Percentiles rank a stretch among this genome's conserved stretches.
These are phyloP conservation scores for Bombus confusus DNA, from an alignment of 1,140 invertebrate genomes.

Conservation along the genomic window DNA sequence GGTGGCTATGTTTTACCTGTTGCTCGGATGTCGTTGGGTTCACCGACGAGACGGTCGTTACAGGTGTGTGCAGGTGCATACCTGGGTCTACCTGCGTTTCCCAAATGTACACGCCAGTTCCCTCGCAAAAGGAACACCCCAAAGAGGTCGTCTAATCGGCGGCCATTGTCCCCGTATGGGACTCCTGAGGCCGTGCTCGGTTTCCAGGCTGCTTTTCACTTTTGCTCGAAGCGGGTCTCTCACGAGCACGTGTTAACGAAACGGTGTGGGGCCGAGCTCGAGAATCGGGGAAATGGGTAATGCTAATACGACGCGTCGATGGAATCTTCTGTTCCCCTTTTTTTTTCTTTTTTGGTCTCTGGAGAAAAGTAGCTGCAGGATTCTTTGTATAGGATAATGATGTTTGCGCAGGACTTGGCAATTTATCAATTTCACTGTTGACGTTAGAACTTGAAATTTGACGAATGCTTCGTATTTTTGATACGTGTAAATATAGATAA, in stretches of 20 bases:
- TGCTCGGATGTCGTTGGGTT: not conserved
- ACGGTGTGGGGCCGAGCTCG: not conserved
- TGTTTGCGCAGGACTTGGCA: not conserved
- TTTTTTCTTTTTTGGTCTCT: not conserved
- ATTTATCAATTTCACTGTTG: not conserved
- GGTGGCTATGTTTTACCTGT: constrained; percentile 16
- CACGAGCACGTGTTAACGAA: constrained; percentile 29
- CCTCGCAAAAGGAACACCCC: constrained; percentile 30
- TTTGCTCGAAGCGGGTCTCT: constrained; percentile 19
- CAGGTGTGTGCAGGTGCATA: constrained; percentile 43
- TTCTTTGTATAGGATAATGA: not conserved
- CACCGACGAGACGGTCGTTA: not conserved
- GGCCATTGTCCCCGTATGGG: constrained; percentile 53
- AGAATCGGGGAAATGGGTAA: constrained; percentile 19
- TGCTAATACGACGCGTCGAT: not conserved
- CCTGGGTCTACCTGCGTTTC: constrained; percentile 14
- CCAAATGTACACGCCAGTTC: constrained; percentile 39
- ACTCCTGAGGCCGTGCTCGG: not conserved
- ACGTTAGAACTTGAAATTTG: not conserved
- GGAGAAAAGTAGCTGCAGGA: not conserved
- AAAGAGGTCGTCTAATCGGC: constrained; percentile 67
- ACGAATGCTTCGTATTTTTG: not conserved
- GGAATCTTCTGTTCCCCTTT: not conserved
- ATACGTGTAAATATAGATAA: not conserved
- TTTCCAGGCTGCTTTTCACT: constrained; percentile 36